A percentile compares a stretch with the other conserved stretches of the same genome.
Conservation (phyloP, 2,888 invertebrate genomes). For the Magallana nippona region DNA sequence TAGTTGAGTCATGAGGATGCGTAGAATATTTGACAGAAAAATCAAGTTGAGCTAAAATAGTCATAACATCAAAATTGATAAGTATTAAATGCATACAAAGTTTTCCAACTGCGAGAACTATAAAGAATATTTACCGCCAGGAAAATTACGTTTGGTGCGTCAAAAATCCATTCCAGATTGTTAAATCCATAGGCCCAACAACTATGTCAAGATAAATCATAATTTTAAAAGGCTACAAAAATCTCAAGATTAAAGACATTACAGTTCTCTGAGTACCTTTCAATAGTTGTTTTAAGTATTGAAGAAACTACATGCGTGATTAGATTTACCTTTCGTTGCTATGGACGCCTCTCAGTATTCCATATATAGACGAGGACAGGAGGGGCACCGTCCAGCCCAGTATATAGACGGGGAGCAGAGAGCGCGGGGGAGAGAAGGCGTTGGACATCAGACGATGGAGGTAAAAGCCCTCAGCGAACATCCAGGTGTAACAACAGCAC, state of each 20-base stretch:
- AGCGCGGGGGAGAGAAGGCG: constrained; percentile 74
- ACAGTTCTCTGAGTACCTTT: too few species aligned
- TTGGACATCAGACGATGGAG: constrained; percentile 76
- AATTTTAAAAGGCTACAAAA: too few species aligned
- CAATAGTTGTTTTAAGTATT: too few species aligned
- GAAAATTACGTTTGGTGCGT: constrained; percentile 54
- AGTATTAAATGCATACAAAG: background rate
- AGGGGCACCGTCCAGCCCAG: constrained; percentile 75
- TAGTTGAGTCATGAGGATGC: constrained; percentile 75
- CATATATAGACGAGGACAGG: constrained; percentile 52
- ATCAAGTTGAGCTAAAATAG: constrained; percentile 73
- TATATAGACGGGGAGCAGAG: constrained; percentile 68
- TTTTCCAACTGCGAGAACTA: background rate
- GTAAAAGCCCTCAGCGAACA: constrained; percentile 77
- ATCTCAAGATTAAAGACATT: too few species aligned
- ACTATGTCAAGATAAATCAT: background rate
- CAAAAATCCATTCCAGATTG: constrained; percentile 57
- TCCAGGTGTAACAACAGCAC: constrained; percentile 74
- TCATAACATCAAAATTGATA: background rate
- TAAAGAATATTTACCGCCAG: constrained; percentile 52
- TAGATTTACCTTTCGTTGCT: constrained; percentile 55
- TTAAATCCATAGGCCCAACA: constrained; percentile 46
- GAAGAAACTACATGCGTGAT: too few species aligned
- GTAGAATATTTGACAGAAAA: constrained; percentile 73
- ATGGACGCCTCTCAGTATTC: constrained; percentile 51